Evolutionary conservation across 1,140 invertebrate genomes (phyloP).

Genomic region (Bactericera cockerelli): DNA sequence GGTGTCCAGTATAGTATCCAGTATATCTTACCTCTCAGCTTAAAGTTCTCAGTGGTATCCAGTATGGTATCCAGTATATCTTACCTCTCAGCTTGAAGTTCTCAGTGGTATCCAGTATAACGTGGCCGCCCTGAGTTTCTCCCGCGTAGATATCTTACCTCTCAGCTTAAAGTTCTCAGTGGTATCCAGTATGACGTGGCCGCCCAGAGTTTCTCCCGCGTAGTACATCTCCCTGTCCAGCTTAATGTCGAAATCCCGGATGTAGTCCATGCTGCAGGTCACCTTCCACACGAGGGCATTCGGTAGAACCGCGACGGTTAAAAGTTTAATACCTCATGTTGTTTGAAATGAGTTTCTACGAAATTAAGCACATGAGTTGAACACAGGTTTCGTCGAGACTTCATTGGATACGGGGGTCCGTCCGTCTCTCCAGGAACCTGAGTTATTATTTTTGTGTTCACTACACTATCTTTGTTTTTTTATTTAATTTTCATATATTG

Average conservation of each 20-base stretch:
- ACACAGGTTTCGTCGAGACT: no score
- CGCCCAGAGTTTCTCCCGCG: conserved; percentile 51
- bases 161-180: conserved; percentile 60
- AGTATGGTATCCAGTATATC: no score
- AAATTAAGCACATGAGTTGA: no score
- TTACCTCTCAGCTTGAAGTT: conserved; percentile 63
- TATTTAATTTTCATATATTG: no score
- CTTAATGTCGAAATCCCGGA: conserved; percentile 59
- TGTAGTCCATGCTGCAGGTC: conserved; percentile 70
- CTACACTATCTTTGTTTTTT: no score
- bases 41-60: conserved; percentile 59
- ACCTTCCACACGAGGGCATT: no score
- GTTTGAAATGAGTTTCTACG: no score
- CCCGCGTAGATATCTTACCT: conserved; percentile 47
- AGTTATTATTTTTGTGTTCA: no score
- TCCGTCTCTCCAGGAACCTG: no score
- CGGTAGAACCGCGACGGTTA: no score
- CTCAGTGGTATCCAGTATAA: conserved; percentile 54
- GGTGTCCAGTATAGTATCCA: conserved; percentile 54
- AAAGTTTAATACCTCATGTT: no score
- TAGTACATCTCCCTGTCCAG: conserved; percentile 62
- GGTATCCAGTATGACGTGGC: conserved; percentile 54
- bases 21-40: conserved; percentile 54
- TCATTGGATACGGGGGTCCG: no score
- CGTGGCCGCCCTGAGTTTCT: conserved; percentile 47